Evolutionary conservation across 1,140 invertebrate species (phyloP).

Genomic region (Meloidogyne exigua): DNA sequence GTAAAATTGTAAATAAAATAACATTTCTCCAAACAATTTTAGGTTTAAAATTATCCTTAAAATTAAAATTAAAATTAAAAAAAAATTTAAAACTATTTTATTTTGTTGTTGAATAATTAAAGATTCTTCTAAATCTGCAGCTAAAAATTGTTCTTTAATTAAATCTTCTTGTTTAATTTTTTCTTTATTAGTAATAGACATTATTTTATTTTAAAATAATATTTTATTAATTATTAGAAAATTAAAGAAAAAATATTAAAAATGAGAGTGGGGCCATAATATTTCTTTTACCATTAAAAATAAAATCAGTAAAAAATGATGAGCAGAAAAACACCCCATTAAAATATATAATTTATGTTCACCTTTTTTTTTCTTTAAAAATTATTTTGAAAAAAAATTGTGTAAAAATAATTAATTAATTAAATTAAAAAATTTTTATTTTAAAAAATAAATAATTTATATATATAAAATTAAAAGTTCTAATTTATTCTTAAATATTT

Average conservation of each 20-base stretch:
- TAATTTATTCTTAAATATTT: too few species aligned
- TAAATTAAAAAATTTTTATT: too few species aligned
- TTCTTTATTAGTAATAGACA: conserved; percentile 16
- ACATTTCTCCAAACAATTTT: conserved; percentile 90
- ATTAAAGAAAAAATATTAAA: background rate
- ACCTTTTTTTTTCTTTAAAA: too few species aligned
- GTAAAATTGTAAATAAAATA: conserved; percentile 78
- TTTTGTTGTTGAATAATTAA: conserved; percentile 39
- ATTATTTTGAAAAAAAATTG: too few species aligned
- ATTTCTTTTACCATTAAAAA: background rate
- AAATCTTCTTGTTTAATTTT: conserved; percentile 33
- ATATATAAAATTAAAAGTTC: too few species aligned
- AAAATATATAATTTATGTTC: too few species aligned
- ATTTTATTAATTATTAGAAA: background rate
- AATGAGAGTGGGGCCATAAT: background rate
- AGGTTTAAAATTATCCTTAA: conserved; percentile 63
- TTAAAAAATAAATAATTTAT: too few species aligned
- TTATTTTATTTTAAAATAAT: conserved; percentile 5
- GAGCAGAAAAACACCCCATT: background rate
- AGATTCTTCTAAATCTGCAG: conserved; percentile 59
- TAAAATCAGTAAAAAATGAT: background rate
- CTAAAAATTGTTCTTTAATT: conserved; percentile 49
- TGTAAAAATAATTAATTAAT: too few species aligned
- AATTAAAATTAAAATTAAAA: conserved; percentile 17
- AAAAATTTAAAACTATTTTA: conserved; percentile 36